Percentiles rank a stretch among this genome's conserved stretches.
Evolutionary conservation across 2,888 invertebrate genomes (phyloP).

Genomic region (Podabrus alpinus): DNA sequence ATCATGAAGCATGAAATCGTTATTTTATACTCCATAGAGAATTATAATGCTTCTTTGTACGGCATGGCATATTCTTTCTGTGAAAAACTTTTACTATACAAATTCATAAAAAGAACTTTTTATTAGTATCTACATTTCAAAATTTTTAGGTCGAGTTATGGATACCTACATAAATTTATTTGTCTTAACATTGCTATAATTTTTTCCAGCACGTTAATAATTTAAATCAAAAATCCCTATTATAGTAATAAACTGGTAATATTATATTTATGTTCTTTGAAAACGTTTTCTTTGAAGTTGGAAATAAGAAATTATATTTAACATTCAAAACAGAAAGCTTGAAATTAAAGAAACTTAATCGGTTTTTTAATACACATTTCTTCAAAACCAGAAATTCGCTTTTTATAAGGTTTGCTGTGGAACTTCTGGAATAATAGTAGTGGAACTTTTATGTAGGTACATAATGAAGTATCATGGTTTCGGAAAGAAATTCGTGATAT

Average conservation of each 20-base stretch:
- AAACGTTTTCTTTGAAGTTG: neutral
- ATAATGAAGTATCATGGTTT: too few relatives aligned
- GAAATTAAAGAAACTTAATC: neutral
- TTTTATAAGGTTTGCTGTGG: neutral
- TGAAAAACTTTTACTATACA: neutral
- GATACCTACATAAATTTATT: too few relatives aligned
- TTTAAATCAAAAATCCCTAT: too few relatives aligned
- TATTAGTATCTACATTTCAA: neutral
- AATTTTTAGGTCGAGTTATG: neutral
- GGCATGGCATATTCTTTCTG: neutral
- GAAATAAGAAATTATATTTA: neutral
- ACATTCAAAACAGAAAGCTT: neutral
- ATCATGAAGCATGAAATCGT: neutral
- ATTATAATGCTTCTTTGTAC: neutral
- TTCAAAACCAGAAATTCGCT: neutral
- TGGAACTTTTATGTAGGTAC: too few relatives aligned
- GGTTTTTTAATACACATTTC: neutral
- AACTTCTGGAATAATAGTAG: too few relatives aligned
- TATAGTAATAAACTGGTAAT: neutral
- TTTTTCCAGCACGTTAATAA: too few relatives aligned
- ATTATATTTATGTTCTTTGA: neutral
- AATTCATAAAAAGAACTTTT: neutral
- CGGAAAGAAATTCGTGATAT: too few relatives aligned
- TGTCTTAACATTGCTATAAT: too few relatives aligned
- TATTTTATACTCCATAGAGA: neutral